Evolutionary conservation across 1,140 invertebrate genomes (phyloP).

Genomic region (Hesperophylax magnus): DNA sequence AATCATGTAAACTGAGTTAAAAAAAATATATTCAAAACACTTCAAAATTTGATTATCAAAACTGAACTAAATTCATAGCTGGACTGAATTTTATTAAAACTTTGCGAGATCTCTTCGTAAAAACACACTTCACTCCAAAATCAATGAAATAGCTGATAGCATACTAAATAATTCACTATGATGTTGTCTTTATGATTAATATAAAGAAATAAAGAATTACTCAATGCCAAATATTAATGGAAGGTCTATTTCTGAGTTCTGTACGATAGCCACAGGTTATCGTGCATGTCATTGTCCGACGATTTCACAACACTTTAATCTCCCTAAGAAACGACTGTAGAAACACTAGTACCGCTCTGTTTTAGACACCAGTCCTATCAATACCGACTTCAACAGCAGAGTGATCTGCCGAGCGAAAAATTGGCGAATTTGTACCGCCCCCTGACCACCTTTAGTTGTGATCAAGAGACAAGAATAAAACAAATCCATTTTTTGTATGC

Average conservation of each 20-base stretch:
- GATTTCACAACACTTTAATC: background rate
- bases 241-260: background rate
- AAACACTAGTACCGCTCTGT: background rate
- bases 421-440: background rate
- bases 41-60: too few relatives aligned
- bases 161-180: too few relatives aligned
- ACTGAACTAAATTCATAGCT: too few relatives aligned
- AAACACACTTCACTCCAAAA: too few relatives aligned
- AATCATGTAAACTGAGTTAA: too few relatives aligned
- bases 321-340: background rate
- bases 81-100: too few relatives aligned
- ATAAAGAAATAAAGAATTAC: background rate
- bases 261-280: conserved; percentile 1
- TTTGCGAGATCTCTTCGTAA: too few relatives aligned
- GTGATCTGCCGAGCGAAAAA: background rate
- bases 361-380: background rate
- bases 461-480: background rate
- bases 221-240: background rate
- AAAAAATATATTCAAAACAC: too few relatives aligned
- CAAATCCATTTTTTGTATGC: background rate
- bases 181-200: too few relatives aligned
- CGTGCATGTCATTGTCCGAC: background rate
- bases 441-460: too few relatives aligned
- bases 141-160: too few relatives aligned
- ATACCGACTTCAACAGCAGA: background rate